phyloP scores from a whole-genome alignment of 2,797 vertebrate species.

The Staurois parvus region DNA sequence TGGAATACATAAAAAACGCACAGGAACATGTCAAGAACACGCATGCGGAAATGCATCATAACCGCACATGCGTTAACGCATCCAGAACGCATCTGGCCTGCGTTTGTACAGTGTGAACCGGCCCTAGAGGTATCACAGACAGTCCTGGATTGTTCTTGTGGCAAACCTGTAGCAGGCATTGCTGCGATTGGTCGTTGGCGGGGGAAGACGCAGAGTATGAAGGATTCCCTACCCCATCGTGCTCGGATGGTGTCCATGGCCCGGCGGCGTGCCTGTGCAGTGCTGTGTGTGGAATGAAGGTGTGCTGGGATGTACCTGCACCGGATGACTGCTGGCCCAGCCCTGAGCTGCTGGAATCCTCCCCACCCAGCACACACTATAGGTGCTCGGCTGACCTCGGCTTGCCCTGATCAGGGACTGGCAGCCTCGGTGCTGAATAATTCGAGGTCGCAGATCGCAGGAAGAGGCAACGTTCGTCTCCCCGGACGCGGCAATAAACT shows the following conservation, averaged over 20 bases:
- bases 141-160: no score
- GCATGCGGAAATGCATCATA: no score
- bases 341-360: conserved; percentile 36
- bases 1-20: no score
- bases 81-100: no score
- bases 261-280: not conserved
- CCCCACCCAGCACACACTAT: conserved; percentile 48
- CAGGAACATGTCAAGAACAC: no score
- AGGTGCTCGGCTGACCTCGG: not conserved
- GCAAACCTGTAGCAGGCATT: no score
- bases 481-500: conserved; percentile 15
- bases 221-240: conserved; percentile 30
- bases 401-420: conserved; percentile 28
- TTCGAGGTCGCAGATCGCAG: conserved; percentile 1
- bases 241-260: conserved; percentile 25
- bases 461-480: not conserved
- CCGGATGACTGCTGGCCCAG: conserved; percentile 25
- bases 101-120: no score
- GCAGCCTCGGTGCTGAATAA: conserved; percentile 17
- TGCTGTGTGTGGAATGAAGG: conserved; percentile 35
- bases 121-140: no score
- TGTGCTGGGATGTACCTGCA: conserved; percentile 13
- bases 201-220: not conserved
- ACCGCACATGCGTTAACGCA: no score
- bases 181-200: not conserved